These are phyloP conservation scores for Parambassis ranga DNA, from an alignment of 2,797 vertebrate species.

Conservation along the genomic window DNA sequence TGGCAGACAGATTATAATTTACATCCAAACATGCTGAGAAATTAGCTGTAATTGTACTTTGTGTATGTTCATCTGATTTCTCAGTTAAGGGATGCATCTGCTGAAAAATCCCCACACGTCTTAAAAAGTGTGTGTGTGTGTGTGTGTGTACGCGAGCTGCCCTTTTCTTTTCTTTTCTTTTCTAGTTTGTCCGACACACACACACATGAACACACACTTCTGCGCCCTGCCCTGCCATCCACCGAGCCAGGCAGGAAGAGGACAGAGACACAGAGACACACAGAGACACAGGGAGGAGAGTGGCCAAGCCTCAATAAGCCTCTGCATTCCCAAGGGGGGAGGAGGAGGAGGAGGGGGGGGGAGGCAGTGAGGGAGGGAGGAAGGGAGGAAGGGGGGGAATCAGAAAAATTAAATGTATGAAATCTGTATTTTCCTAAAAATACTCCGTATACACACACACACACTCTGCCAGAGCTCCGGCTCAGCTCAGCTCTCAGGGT, in stretches of 20 bases:
- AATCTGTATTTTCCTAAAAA: too few species aligned
- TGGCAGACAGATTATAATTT: constrained; percentile 40
- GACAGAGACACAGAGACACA: constrained; percentile 28
- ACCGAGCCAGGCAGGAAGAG: constrained; percentile 52
- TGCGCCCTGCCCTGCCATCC: constrained; percentile 46
- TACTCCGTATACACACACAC: constrained; percentile 30
- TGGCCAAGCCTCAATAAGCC: constrained; percentile 70
- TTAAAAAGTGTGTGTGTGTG: not conserved
- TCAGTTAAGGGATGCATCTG: constrained; percentile 42
- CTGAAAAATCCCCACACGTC: not conserved
- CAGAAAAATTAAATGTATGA: too few species aligned
- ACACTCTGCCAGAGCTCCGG: constrained; percentile 45
- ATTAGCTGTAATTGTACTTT: constrained; percentile 42
- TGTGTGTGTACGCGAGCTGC: too few species aligned
- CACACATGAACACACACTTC: too few species aligned
- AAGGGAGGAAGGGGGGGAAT: not conserved
- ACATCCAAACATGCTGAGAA: constrained; percentile 10
- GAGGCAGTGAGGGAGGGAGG: not conserved
- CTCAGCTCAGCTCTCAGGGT: constrained; percentile 45
- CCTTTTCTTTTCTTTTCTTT: not conserved
- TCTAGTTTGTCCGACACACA: not conserved
- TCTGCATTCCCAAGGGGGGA: constrained; percentile 66
- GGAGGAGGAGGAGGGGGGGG: not conserved
- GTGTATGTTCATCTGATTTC: constrained; percentile 49
- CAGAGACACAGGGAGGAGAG: constrained; percentile 15